Evolutionary conservation across 2,113 vertebrate genomes (phyloP).

Genomic region (Daboia siamensis): DNA sequence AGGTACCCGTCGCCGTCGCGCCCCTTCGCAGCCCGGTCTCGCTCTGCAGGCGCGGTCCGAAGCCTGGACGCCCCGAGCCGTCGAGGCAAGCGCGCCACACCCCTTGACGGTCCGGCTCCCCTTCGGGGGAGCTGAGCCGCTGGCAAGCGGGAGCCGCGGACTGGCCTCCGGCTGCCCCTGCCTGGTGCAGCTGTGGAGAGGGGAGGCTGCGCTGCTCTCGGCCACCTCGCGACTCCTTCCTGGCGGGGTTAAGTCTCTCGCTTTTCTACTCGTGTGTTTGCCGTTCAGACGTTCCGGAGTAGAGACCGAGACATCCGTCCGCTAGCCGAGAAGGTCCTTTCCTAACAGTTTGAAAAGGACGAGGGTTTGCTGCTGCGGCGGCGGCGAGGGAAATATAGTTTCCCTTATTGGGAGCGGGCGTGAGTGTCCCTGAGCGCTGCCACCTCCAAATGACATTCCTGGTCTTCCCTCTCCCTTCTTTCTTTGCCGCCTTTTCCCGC

Average conservation of each 20-base stretch:
- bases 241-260: neutral
- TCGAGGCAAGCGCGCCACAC: neutral
- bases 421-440: neutral
- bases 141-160: neutral
- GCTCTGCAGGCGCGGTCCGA: neutral
- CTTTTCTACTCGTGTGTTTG: neutral
- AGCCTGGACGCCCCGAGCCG: neutral
- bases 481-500: neutral
- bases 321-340: neutral
- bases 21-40: neutral
- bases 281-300: neutral
- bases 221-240: neutral
- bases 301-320: neutral
- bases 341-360: too few relatives aligned
- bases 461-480: neutral
- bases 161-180: neutral
- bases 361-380: too few relatives aligned
- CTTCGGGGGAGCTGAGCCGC: neutral
- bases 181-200: neutral
- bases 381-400: neutral
- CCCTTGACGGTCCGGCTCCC: neutral
- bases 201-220: neutral
- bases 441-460: slow-evolving; percentile 57
- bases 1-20: slow-evolving; percentile 69
- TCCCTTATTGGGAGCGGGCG: neutral